A percentile compares a stretch with the other conserved stretches of the same genome.
phyloP scores from a whole-genome alignment of 2,888 invertebrate genomes.

The Tenthredo livida region DNA sequence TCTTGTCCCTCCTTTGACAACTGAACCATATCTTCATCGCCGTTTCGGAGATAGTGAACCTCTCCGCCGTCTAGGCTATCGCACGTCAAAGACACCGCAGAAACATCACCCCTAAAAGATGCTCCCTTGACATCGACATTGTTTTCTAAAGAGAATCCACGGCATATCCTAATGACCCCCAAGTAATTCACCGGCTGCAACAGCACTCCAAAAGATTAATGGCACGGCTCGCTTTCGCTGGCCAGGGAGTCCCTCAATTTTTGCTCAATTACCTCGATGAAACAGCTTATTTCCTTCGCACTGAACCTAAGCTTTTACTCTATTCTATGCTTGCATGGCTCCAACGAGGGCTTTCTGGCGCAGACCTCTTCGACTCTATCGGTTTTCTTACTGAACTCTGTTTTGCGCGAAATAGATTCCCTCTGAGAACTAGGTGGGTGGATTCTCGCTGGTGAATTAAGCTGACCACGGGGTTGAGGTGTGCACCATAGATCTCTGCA shows the following conservation, averaged over 20 bases:
- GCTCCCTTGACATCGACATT: background rate
- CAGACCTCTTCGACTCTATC: background rate
- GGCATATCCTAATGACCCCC: background rate
- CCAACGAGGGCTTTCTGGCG: background rate
- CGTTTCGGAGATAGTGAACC: background rate
- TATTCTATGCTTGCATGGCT: background rate
- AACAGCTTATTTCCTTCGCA: conserved; percentile 8
- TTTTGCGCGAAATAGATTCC: background rate
- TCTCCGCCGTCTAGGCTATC: background rate
- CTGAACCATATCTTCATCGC: background rate
- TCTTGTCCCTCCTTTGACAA: background rate
- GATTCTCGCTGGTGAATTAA: background rate
- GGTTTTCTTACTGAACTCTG: background rate
- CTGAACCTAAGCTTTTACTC: background rate
- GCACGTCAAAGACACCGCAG: background rate
- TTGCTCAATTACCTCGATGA: conserved; percentile 27
- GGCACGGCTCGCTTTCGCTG: background rate
- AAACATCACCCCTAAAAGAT: background rate
- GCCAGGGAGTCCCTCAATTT: background rate
- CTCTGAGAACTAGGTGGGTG: background rate
- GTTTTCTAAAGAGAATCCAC: background rate
- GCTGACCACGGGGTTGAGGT: background rate
- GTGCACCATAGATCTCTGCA: background rate
- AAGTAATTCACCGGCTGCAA: background rate
- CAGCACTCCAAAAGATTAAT: background rate